Percentiles rank a stretch among this genome's conserved stretches.
Evolutionary conservation across 2,113 vertebrate genomes (phyloP).

Genomic region (Oncorhynchus nerka): DNA sequence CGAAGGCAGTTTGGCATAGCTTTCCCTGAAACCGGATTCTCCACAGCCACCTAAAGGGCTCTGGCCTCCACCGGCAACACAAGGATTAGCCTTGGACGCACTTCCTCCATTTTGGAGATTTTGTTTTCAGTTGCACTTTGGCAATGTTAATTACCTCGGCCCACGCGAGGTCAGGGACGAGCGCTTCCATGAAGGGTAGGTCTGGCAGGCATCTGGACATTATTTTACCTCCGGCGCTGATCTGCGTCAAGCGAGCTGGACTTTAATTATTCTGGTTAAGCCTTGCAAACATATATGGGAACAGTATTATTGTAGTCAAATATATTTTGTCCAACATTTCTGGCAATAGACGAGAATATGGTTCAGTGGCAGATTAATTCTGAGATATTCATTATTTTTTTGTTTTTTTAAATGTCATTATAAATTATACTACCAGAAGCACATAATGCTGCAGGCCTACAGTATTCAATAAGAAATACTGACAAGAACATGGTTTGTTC

Average conservation of each 20-base stretch:
- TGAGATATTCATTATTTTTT: too few species aligned
- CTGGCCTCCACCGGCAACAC: slow-evolving; percentile 11
- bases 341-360: background rate
- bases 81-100: slow-evolving; percentile 54
- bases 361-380: too few species aligned
- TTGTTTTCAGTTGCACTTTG: slow-evolving; percentile 67
- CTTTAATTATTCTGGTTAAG: slow-evolving; percentile 68
- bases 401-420: too few species aligned
- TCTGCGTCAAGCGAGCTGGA: slow-evolving; percentile 57
- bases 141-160: slow-evolving; percentile 61
- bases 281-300: slow-evolving; percentile 60
- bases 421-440: too few species aligned
- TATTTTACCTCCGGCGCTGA: slow-evolving; percentile 60
- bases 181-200: slow-evolving; percentile 47
- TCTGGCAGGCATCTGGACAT: slow-evolving; percentile 61
- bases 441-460: too few species aligned
- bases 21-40: slow-evolving; percentile 59
- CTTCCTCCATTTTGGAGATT: slow-evolving; percentile 64
- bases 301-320: slow-evolving; percentile 26
- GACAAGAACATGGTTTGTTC: too few species aligned
- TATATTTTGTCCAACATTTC: slow-evolving; percentile 42
- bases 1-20: slow-evolving; percentile 58
- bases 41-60: slow-evolving; percentile 43
- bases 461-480: too few species aligned
- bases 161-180: slow-evolving; percentile 54